These are phyloP conservation scores for Mythimna pallens DNA, from an alignment of 2,888 invertebrate genomes.

Conservation along the genomic window DNA sequence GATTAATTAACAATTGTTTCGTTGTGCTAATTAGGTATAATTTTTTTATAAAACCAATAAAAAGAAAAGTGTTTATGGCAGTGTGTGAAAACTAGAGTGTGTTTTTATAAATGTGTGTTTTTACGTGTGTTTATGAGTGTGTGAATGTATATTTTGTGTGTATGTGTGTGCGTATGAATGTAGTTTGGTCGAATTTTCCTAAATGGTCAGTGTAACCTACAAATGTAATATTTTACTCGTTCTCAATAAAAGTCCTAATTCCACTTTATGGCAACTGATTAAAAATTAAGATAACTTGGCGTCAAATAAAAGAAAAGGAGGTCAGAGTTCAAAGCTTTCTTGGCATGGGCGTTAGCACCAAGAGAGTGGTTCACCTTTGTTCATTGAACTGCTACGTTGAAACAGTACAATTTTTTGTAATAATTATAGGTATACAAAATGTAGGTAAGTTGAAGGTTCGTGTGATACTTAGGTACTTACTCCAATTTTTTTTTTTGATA, in stretches of 20 bases:
- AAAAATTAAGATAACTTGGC: conserved; percentile 36
- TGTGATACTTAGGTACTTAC: no score
- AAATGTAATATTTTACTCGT: neutral
- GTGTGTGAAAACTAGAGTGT: no score
- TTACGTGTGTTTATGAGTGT: no score
- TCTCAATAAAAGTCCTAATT: conserved; percentile 2
- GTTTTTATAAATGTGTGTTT: no score
- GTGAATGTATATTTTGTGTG: no score
- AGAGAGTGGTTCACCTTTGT: conserved; percentile 16
- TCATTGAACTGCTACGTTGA: conserved; percentile 12
- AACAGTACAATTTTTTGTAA: no score
- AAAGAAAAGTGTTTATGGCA: no score
- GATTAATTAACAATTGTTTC: no score
- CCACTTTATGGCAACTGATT: conserved; percentile 31
- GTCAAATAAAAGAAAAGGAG: conserved; percentile 30
- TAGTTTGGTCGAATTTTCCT: neutral
- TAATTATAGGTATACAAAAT: neutral
- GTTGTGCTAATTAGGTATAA: no score
- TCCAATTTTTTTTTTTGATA: no score
- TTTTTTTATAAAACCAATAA: no score
- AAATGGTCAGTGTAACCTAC: neutral
- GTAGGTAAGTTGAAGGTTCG: neutral
- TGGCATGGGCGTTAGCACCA: conserved; percentile 3
- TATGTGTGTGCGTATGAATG: no score
- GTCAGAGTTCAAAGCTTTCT: conserved; percentile 46